A percentile compares a stretch with the other conserved stretches of the same genome.
phyloP scores from a whole-genome alignment of 92 coral and sea anemone genomes.

The Hydrozoanthus gracilis region DNA sequence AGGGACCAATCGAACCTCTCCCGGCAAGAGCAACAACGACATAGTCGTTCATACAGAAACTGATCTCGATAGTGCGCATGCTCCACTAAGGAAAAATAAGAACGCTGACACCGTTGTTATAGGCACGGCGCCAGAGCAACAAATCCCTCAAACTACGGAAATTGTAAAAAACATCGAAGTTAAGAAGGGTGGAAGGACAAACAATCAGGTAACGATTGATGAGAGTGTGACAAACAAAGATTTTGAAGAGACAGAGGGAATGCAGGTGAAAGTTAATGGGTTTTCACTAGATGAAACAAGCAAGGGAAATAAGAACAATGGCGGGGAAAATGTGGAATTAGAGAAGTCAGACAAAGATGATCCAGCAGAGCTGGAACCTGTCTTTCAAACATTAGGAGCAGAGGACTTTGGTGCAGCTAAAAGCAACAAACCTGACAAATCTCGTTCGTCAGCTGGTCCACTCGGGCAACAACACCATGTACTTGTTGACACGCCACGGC shows the following conservation, averaged over 20 bases:
- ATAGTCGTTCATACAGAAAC: slow-evolving; percentile 45
- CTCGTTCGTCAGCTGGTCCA: neutral
- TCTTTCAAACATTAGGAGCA: neutral
- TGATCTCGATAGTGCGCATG: neutral
- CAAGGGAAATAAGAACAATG: neutral
- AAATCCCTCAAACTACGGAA: slow-evolving; percentile 14
- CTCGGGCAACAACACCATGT: neutral
- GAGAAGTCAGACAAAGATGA: neutral
- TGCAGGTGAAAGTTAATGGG: slow-evolving; percentile 4
- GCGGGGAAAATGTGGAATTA: neutral
- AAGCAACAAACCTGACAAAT: neutral
- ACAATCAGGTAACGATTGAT: slow-evolving; percentile 24
- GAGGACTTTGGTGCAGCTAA: neutral
- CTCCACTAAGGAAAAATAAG: neutral
- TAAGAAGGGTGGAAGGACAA: slow-evolving; percentile 10
- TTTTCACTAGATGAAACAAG: slow-evolving; percentile 22
- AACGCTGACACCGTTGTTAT: neutral
- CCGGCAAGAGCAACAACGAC: neutral
- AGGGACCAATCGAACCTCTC: neutral
- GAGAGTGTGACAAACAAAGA: slow-evolving; percentile 43
- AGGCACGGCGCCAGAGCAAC: slow-evolving; percentile 13
- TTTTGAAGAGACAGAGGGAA: neutral
- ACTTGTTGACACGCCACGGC: slow-evolving; percentile 10
- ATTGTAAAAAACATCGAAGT: slow-evolving; percentile 27
- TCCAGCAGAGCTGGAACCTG: slow-evolving; percentile 21